Evolutionary conservation across 1,140 invertebrate genomes (phyloP), one percentile per base, ranked within the genome.

Genomic region (Trachymyrmex cornetzi): DNA sequence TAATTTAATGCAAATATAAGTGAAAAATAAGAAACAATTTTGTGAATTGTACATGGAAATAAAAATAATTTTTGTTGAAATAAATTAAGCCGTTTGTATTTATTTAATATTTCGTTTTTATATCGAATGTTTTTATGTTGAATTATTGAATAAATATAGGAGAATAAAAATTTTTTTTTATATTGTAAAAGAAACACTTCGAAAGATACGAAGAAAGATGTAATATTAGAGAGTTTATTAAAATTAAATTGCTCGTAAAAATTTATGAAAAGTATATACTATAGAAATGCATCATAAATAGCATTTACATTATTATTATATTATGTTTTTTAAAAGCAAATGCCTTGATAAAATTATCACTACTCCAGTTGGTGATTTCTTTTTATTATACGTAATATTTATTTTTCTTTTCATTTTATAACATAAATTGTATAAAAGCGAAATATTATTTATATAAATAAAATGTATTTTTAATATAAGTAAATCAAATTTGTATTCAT

Each of bases 11-110:
- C 22, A 48, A 82, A 74, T 61, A 44, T 72, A 19, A 30, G 11
- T 44, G 38, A 11, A 57, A 71, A 81, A 38, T 59, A 14, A 27
- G 38, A 81, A 44, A 57, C 2, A 16, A 66, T 22, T 80, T 80
- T 53, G n/a, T 50, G 44, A 24, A 69, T 71, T 69, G 27, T 44
- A 4, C 48, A 50, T 19, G 22, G 24, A 6, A 30, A 80, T 66
- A 48, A 66, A 66, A 7, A 16, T 12, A 66, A 38, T 75, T 38
- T 75, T 75, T 14, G 3, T 22, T 74, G 16, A 50, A 50, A 30
- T 30, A 12, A 19, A 9, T 12, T 24, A n/a, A 12, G n/a, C 19
- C 6, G 5, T 55, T 16, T 50, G 48, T 50, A 50, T 57, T 75
- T 75, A 75, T 22, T 57, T 57, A 30, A 16, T 27, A 3, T 19